These are phyloP conservation scores for Sinohyriopsis cumingii DNA, from an alignment of 2,888 invertebrate species.

Conservation along the genomic window DNA sequence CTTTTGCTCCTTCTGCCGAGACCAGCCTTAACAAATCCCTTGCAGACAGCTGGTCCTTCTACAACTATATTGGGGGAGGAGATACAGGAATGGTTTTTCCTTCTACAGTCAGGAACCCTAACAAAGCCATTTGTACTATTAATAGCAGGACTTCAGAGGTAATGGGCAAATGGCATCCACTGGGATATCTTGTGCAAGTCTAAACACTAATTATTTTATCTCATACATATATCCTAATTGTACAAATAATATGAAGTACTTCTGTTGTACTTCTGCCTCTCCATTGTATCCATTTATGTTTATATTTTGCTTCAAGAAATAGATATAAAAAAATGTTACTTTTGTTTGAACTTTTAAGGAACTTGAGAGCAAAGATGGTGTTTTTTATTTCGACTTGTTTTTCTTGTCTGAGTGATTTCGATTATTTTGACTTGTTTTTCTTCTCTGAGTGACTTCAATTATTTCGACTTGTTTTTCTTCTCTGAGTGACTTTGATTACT, in stretches of 20 bases:
- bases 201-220: conserved; percentile 1
- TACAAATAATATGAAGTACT: not conserved
- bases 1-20: conserved; percentile 40
- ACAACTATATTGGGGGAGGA: conserved; percentile 72
- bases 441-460: no score
- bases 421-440: no score
- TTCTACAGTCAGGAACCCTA: conserved; percentile 76
- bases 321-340: no score
- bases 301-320: no score
- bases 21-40: conserved; percentile 30
- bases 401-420: no score
- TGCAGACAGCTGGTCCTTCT: conserved; percentile 72
- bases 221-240: not conserved
- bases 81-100: conserved; percentile 47
- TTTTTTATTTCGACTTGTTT: no score
- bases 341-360: no score
- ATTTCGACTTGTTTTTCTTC: no score
- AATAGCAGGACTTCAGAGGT: conserved; percentile 78
- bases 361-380: no score
- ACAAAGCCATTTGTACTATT: conserved; percentile 81
- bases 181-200: not conserved
- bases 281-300: no score
- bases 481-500: no score
- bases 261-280: no score
- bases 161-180: conserved; percentile 15